These are phyloP conservation scores for Podarcis raffonei DNA, from an alignment of 2,113 vertebrate species.

Conservation along the genomic window DNA sequence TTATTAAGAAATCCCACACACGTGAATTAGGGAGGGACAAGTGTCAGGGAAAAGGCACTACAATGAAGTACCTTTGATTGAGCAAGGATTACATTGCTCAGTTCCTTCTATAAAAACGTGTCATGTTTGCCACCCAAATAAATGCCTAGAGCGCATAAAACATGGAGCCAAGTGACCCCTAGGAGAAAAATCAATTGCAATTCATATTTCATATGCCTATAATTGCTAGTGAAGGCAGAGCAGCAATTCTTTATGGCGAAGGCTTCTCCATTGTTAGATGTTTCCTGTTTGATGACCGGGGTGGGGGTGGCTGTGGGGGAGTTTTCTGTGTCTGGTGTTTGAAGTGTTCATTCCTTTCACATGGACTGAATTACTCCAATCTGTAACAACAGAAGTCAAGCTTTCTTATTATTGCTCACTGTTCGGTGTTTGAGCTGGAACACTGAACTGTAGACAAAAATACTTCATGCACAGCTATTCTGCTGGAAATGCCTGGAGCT, in stretches of 20 bases:
- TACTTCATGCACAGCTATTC: conserved; percentile 30
- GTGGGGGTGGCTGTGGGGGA: not conserved
- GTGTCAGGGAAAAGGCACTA: conserved; percentile 73
- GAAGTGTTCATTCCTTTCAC: conserved; percentile 40
- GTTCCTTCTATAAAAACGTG: conserved; percentile 77
- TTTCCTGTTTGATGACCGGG: conserved; percentile 55
- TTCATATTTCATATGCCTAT: conserved; percentile 91
- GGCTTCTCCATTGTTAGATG: conserved; percentile 50
- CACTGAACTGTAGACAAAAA: conserved; percentile 38
- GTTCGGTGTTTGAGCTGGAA: conserved; percentile 38
- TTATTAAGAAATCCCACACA: conserved; percentile 67
- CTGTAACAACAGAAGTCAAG: conserved; percentile 45
- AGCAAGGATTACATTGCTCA: conserved; percentile 71
- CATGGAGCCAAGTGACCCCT: conserved; percentile 77
- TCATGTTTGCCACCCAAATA: conserved; percentile 82
- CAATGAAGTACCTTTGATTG: conserved; percentile 77
- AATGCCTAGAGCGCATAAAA: conserved; percentile 82
- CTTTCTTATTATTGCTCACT: conserved; percentile 37
- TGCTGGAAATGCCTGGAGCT: conserved; percentile 60
- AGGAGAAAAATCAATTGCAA: conserved; percentile 86
- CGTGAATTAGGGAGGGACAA: conserved; percentile 72
- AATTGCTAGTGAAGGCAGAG: conserved; percentile 84
- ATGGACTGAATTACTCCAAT: conserved; percentile 57
- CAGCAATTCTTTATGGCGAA: conserved; percentile 71
- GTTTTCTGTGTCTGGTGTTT: conserved; percentile 15